Evolutionary conservation across 2,113 vertebrate species (phyloP).

Genomic region (Puntigrus tetrazona): DNA sequence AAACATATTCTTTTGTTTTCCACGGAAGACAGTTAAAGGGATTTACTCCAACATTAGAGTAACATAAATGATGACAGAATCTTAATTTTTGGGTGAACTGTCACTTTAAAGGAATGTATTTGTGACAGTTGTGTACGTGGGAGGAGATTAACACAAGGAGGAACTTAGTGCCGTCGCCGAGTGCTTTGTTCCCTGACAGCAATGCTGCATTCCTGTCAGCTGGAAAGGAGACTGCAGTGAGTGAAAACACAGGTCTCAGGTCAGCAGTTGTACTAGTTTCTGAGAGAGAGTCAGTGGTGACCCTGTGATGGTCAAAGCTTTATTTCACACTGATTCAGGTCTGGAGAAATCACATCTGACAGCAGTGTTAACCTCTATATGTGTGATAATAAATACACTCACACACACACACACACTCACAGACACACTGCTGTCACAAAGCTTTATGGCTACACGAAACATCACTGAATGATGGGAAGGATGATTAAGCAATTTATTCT

Average conservation of each 20-base stretch:
- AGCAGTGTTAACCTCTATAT: constrained; percentile 1
- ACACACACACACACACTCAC: background rate
- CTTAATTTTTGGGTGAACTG: background rate
- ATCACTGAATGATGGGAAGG: constrained; percentile 47
- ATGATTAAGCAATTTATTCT: constrained; percentile 53
- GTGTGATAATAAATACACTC: constrained; percentile 18
- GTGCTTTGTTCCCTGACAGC: constrained; percentile 24
- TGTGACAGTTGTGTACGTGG: background rate
- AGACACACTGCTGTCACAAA: constrained; percentile 18
- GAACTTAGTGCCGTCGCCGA: background rate
- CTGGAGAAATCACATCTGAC: constrained; percentile 7
- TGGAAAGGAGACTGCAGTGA: constrained; percentile 18
- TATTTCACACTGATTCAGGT: constrained; percentile 41
- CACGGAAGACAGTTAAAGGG: background rate
- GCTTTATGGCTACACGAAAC: constrained; percentile 37
- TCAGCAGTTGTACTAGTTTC: background rate
- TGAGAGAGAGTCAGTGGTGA: constrained; percentile 10
- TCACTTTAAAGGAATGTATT: constrained; percentile 5
- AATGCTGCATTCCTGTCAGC: constrained; percentile 6
- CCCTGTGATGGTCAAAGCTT: constrained; percentile 31
- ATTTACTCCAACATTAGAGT: background rate
- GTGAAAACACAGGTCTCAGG: constrained; percentile 28
- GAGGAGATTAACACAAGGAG: constrained; percentile 27
- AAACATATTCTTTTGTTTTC: background rate
- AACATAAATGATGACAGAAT: background rate